Evolutionary conservation across 2,888 invertebrate species (phyloP), one percentile per base, ranked within the genome.

Genomic region (Pogonocherus hispidulus): DNA sequence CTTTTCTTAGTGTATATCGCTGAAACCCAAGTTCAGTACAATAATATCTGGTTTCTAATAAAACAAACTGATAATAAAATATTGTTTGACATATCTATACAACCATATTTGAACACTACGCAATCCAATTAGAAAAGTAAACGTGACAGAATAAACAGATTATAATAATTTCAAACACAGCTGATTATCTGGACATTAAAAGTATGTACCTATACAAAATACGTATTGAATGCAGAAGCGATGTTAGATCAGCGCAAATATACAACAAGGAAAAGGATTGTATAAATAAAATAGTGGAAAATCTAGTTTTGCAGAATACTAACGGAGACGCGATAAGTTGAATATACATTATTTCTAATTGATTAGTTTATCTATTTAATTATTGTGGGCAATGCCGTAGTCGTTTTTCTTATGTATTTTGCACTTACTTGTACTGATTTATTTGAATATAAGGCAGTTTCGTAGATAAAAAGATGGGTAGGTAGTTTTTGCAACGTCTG

Each of bases 281-380:
- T 46, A 57, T 59, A 63, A 72, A 66, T 68, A 74, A 75, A 77
- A 74, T 70, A 72, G 75, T 75, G 65, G 78, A 77, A 77, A 73
- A 76, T 77, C 76, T 78, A 78, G 76, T 78, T 79, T 73, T 63
- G 76, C 75, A 69, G 69, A 73, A 76, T 72, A 70, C 64, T 71
- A 70, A 70, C 70, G 59, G 63, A 71, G 71, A 70, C 62, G 76
- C 76, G 73, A 72, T 78, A 79, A 78, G 73, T 76, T 76, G 79
- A 77, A 80, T 80, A 78, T 78, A 80, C 79, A 80, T 78, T 77
- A 76, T 75, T 72, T 75, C 71, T 79, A 80, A 80, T 80, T 80
- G 80, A 80, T 80, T 80, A 79, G 72, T 78, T 80, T 80, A 80
- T 80, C 80, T 76, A 73, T 76, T 79, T 79, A 80, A 80, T 80